Conservation (phyloP, 2,113 vertebrate species). For the Pituophis catenifer region DNA sequence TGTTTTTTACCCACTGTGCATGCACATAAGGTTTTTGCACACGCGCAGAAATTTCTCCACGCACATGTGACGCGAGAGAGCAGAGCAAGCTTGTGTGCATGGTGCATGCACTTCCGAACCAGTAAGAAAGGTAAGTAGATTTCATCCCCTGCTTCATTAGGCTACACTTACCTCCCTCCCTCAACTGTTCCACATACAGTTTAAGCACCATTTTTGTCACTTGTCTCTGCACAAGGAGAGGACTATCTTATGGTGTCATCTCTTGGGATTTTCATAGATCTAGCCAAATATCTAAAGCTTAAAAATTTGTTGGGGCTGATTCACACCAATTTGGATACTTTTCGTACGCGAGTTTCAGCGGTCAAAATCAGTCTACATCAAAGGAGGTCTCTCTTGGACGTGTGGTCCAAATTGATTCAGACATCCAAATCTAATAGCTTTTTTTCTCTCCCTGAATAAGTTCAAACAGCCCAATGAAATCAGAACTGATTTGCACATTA, state of each 20-base stretch:
- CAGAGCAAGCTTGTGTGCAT: too few species aligned
- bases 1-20: too few species aligned
- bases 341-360: neutral
- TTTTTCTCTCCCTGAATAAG: neutral
- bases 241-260: neutral
- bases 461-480: neutral
- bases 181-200: too few species aligned
- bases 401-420: neutral
- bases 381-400: neutral
- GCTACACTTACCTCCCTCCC: neutral
- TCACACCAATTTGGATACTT: neutral
- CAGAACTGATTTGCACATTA: neutral
- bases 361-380: neutral
- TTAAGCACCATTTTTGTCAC: too few species aligned
- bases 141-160: too few species aligned
- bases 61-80: too few species aligned
- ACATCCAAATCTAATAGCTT: neutral
- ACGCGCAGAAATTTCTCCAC: too few species aligned
- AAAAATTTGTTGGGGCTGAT: neutral
- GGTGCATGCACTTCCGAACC: too few species aligned
- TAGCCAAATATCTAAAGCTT: neutral
- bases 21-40: too few species aligned
- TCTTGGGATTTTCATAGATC: neutral
- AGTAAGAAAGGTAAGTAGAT: too few species aligned
- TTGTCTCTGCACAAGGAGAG: neutral